phyloP scores from a whole-genome alignment of 2,888 invertebrate species.

The Tenthredo distinguenda region DNA sequence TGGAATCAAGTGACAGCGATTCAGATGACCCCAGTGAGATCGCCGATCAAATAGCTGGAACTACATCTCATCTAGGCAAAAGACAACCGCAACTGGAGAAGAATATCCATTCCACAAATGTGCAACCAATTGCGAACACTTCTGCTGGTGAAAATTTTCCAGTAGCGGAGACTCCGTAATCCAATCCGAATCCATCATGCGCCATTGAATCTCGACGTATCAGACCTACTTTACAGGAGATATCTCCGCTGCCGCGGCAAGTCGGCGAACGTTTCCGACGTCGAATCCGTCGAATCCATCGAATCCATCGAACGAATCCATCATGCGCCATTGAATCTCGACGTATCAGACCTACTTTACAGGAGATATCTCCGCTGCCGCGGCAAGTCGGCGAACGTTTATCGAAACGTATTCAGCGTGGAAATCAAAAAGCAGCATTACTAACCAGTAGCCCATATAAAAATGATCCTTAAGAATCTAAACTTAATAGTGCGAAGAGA shows the following conservation, averaged over 20 bases:
- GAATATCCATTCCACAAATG: not conserved
- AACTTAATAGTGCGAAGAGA: not conserved
- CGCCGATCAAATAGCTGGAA: not conserved
- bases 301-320: no score
- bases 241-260: conserved; percentile 51
- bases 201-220: not conserved
- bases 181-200: not conserved
- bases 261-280: no score
- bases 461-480: conserved; percentile 27
- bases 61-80: not conserved
- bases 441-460: conserved; percentile 55
- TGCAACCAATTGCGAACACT: not conserved
- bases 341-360: conserved; percentile 36
- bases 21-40: not conserved
- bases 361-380: conserved; percentile 54
- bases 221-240: conserved; percentile 49
- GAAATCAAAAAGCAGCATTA: conserved; percentile 52
- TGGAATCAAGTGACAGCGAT: conserved; percentile 12
- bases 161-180: not conserved
- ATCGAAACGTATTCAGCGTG: conserved; percentile 25
- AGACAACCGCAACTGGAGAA: not conserved
- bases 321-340: not conserved
- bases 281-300: no score
- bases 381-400: not conserved
- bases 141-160: not conserved